Evolutionary conservation across 2,797 vertebrate genomes (phyloP), one percentile per base, ranked within the genome.

Genomic region (Peromyscus aztecus): DNA sequence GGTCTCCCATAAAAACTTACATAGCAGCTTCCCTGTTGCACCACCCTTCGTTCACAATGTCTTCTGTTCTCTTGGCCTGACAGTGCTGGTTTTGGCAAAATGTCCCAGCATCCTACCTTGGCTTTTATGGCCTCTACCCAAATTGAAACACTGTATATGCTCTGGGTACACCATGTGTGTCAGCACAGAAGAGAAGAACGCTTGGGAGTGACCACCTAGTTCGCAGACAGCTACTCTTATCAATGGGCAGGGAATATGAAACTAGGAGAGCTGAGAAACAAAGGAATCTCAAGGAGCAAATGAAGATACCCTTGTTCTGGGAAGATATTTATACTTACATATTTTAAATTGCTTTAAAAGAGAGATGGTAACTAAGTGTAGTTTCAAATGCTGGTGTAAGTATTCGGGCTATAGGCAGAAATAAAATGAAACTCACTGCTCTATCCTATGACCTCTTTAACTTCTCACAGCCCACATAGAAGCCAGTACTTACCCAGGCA

Each of bases 1-100:
- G 91, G 95, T 89, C 88, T 95, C 92, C 76, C 59, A 49, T 61
- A 85, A 55, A 95, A 94, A 97, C 89, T 89, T 94, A 90, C 96
- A 92, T 90, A 65, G 43, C 89, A 59, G 57, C 67, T 96, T 93
- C 83, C 95, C 77, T 37, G 78, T 65, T 75, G 63, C 31, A n/a
- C 49, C 67, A 83, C 0, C 78, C 31, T 55, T 86, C 61, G 29
- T 1, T 87, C 1, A 1, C 37, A 31, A 52, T 3, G 55, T 67
- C 75, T 86, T 87, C 27, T 89, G 43, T 86, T 43, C 86, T 37
- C 4, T 46, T 90, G 71, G n/a, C 69, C 6, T 77, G 49, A 67
- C 37, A 37, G 73, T 92, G 80, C 3, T 61, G 37, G 46, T 73
- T 94, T 96, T 34, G 37, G 52, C 63, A 78, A 77, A 87, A 87